Evolutionary conservation across 2,888 invertebrate genomes (phyloP), one percentile per base, ranked within the genome.

Genomic region (Bombyx huttoni): DNA sequence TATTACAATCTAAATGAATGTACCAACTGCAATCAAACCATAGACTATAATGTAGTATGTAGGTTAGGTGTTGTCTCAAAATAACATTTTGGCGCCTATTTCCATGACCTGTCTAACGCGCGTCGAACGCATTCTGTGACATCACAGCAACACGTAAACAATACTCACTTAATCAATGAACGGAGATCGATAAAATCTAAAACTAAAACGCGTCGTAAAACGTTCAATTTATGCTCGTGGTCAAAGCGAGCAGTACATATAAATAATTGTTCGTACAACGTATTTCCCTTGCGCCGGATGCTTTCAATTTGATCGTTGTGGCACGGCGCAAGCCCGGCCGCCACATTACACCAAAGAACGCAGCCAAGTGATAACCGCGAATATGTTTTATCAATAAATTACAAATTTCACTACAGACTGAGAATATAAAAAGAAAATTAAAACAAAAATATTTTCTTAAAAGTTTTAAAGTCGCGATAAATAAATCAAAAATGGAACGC

Each of bases 261-360:
- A 87, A 68, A 90, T 40, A 40, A 40, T 90, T 74, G 90, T 71
- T 72, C 70, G 71, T 76, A 89, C 79, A 78, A 79, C 85, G 81
- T 82, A 83, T 88, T 87, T 88, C 88, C 87, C 81, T 81, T 75
- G 71, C 61, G 73, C 89, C 89, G 89, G 89, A 89, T 88, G 82
- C 72, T 68, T 76, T 81, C 88, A 89, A 89, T 89, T 89, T 81
- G 78, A 72, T 67, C 70, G 69, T 62, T 69, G 64, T 66, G 70
- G 74, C 67, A 70, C 68, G 64, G 73, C 74, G 73, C 79, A 69
- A 60, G 67, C 77, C 72, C 75, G 62, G 56, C 60, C 64, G 65
- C 66, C 64, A 65, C 78, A 85, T 82, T 85, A 65, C 65, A 60
- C 68, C 64, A 70, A 74, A 70, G 69, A 65, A 72, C 78, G 67